A percentile compares a stretch with the other conserved stretches of the same genome.
Evolutionary conservation across 2,888 invertebrate genomes (phyloP).

Genomic region (Dorcus parallelipipedus): DNA sequence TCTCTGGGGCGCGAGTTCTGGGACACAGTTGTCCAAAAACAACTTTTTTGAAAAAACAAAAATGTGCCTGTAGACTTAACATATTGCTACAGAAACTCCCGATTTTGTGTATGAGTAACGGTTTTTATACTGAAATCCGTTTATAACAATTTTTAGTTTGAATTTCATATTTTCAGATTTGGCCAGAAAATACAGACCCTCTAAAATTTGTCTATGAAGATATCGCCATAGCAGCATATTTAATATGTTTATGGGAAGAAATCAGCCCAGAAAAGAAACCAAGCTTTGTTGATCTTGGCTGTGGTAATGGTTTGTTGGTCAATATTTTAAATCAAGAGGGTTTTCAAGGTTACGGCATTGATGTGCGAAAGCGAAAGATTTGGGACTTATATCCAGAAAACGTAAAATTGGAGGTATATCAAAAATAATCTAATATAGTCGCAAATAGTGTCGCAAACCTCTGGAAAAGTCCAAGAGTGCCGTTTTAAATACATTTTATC

Average conservation of each 20-base stretch:
- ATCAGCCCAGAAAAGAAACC: constrained; percentile 49
- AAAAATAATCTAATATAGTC: neutral
- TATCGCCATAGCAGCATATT: constrained; percentile 87
- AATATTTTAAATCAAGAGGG: constrained; percentile 83
- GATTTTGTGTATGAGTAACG: neutral
- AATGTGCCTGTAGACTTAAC: too few relatives aligned
- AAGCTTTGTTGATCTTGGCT: constrained; percentile 88
- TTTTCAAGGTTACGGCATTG: constrained; percentile 77
- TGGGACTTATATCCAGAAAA: constrained; percentile 76
- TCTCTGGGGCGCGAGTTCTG: too few relatives aligned
- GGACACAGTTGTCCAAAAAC: too few relatives aligned
- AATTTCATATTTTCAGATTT: constrained; percentile 56
- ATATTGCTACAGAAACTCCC: too few relatives aligned
- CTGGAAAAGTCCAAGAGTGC: too few relatives aligned
- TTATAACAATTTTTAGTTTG: neutral
- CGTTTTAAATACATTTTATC: too few relatives aligned
- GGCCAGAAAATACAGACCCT: constrained; percentile 93
- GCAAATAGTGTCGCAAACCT: neutral
- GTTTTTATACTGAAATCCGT: neutral
- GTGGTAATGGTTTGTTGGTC: constrained; percentile 94
- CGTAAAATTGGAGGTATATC: constrained; percentile 61
- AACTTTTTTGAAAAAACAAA: too few relatives aligned
- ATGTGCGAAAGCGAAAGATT: constrained; percentile 79
- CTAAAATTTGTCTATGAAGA: constrained; percentile 96
- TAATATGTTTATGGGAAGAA: constrained; percentile 75